Conservation (phyloP, 2,888 invertebrate species). For the Sycophila texana region DNA sequence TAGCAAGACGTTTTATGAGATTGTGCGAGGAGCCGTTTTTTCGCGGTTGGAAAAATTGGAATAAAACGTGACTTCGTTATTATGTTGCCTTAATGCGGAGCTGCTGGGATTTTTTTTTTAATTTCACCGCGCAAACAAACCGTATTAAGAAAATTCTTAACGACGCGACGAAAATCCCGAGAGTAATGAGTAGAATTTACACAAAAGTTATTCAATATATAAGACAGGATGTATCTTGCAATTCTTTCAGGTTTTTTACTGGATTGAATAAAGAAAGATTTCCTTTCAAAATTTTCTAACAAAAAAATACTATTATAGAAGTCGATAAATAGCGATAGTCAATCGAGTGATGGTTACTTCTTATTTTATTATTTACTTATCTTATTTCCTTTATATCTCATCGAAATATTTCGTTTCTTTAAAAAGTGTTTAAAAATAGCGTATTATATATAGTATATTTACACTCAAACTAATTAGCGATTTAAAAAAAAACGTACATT, state of each 20-base stretch:
- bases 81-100: not conserved
- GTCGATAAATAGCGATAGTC: too few species aligned
- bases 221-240: not conserved
- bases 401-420: too few species aligned
- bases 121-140: not conserved
- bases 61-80: slow-evolving; percentile 19
- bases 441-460: too few species aligned
- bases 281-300: too few species aligned
- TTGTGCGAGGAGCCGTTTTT: not conserved
- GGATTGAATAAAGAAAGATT: too few species aligned
- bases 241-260: not conserved
- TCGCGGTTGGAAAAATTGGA: slow-evolving; percentile 14
- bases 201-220: not conserved
- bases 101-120: not conserved
- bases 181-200: not conserved
- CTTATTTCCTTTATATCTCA: too few species aligned
- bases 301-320: too few species aligned
- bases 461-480: too few species aligned
- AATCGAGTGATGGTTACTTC: too few species aligned
- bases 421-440: too few species aligned
- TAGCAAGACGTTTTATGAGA: slow-evolving; percentile 17
- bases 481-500: too few species aligned
- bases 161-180: not conserved
- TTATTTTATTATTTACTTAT: too few species aligned
- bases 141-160: not conserved